These are phyloP conservation scores for Spodoptera frugiperda DNA, from an alignment of 1,140 invertebrate genomes.

Conservation along the genomic window DNA sequence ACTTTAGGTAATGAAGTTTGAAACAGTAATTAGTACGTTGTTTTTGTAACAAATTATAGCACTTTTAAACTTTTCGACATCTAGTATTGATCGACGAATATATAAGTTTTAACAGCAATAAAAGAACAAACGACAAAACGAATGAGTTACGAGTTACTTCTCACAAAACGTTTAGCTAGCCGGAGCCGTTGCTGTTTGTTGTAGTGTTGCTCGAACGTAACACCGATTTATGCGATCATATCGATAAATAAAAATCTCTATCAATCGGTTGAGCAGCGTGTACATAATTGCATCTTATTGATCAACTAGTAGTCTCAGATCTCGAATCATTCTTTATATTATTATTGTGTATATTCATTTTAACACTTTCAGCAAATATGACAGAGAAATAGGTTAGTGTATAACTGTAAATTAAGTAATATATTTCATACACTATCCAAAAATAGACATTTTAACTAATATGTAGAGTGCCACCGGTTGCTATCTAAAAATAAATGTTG, in stretches of 20 bases:
- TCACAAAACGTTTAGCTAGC: neutral
- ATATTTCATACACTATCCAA: too few relatives aligned
- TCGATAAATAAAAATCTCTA: neutral
- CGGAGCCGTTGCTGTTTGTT: neutral
- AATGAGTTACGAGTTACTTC: constrained; percentile 1
- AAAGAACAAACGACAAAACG: neutral
- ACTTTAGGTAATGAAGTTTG: too few relatives aligned
- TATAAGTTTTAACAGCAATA: constrained; percentile 8
- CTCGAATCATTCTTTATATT: neutral
- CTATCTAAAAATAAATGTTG: too few relatives aligned
- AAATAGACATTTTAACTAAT: too few relatives aligned
- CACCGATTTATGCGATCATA: neutral
- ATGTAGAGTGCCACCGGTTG: too few relatives aligned
- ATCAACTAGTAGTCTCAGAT: neutral
- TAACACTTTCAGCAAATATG: too few relatives aligned
- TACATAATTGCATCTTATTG: too few relatives aligned
- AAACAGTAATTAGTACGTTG: neutral
- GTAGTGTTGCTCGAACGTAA: neutral
- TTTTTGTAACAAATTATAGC: constrained; percentile 9
- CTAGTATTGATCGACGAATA: neutral
- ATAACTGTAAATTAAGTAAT: too few relatives aligned
- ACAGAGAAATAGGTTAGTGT: too few relatives aligned
- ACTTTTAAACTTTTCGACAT: constrained; percentile 1
- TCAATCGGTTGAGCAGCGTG: too few relatives aligned
- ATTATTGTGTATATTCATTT: too few relatives aligned